phyloP scores from a whole-genome alignment of 2,888 invertebrate genomes.

The Sesamia inferens region DNA sequence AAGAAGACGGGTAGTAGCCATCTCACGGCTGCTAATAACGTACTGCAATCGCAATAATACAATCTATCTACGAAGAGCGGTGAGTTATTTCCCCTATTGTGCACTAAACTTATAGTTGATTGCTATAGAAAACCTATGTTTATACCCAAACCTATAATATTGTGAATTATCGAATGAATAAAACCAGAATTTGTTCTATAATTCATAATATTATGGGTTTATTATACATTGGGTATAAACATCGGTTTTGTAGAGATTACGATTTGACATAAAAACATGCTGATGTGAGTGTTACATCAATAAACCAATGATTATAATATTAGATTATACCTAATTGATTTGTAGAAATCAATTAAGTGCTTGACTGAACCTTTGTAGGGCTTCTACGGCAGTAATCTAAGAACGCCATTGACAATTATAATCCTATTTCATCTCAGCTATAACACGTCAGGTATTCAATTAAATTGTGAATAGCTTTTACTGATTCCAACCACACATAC shows the following conservation, averaged over 20 bases:
- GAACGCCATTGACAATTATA: slow-evolving; percentile 19
- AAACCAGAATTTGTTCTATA: too few relatives aligned
- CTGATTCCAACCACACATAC: slow-evolving; percentile 4
- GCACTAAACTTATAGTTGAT: not conserved
- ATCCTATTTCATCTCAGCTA: slow-evolving; percentile 9
- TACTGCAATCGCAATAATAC: slow-evolving; percentile 30
- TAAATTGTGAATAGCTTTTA: slow-evolving; percentile 8
- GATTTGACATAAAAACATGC: not conserved
- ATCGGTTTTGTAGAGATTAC: too few relatives aligned
- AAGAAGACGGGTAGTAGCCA: slow-evolving; percentile 28
- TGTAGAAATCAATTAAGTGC: not conserved
- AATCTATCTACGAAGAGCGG: not conserved
- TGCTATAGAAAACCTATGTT: not conserved
- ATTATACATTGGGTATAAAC: too few relatives aligned
- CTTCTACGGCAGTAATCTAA: slow-evolving; percentile 5
- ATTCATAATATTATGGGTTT: too few relatives aligned
- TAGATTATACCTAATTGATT: too few relatives aligned
- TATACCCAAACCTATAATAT: not conserved
- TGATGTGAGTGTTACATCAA: not conserved
- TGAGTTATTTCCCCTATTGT: slow-evolving; percentile 19
- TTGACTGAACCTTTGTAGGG: not conserved
- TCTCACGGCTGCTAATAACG: slow-evolving; percentile 19
- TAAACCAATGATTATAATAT: not conserved
- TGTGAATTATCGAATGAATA: too few relatives aligned
- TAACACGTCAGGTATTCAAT: slow-evolving; percentile 12